Percentiles rank a stretch among this genome's conserved stretches.
Evolutionary conservation across 1,140 invertebrate genomes (phyloP).

Genomic region (Conopomorpha cramerella): DNA sequence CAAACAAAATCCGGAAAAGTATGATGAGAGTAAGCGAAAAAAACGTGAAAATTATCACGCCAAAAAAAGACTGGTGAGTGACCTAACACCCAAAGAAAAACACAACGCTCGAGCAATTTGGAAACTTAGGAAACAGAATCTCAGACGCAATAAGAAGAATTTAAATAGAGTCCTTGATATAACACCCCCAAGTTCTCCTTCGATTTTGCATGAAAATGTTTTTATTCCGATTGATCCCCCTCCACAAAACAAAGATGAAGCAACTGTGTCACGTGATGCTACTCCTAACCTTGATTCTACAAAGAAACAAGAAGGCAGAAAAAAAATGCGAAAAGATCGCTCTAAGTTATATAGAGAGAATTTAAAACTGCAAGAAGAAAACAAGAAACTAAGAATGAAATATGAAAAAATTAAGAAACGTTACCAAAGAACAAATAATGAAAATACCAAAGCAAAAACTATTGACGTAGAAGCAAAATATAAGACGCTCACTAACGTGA

Average conservation of each 20-base stretch:
- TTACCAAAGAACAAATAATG: neutral
- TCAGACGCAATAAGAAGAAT: neutral
- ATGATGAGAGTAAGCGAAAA: neutral
- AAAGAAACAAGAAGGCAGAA: slow-evolving; percentile 1
- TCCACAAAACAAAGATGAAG: neutral
- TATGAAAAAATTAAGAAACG: slow-evolving; percentile 3
- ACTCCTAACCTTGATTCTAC: neutral
- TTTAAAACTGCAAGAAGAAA: slow-evolving; percentile 2
- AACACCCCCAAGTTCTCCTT: slow-evolving; percentile 3
- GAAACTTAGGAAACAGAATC: slow-evolving; percentile 1
- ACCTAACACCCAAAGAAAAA: slow-evolving; percentile 1
- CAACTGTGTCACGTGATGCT: neutral
- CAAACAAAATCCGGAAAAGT: slow-evolving; percentile 1
- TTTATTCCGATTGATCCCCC: too few relatives aligned
- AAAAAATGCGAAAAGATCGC: slow-evolving; percentile 1
- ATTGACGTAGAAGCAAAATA: slow-evolving; percentile 1
- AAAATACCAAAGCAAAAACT: neutral
- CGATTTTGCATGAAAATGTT: too few relatives aligned
- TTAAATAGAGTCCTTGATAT: slow-evolving; percentile 3
- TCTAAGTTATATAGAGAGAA: slow-evolving; percentile 1
- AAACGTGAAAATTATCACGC: neutral
- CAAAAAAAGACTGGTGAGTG: slow-evolving; percentile 1
- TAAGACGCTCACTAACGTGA: slow-evolving; percentile 3
- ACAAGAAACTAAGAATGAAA: slow-evolving; percentile 3
- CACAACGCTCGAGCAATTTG: neutral